These are phyloP conservation scores for Vicugna pacos DNA, from an alignment of 2,113 vertebrate genomes.

Conservation along the genomic window DNA sequence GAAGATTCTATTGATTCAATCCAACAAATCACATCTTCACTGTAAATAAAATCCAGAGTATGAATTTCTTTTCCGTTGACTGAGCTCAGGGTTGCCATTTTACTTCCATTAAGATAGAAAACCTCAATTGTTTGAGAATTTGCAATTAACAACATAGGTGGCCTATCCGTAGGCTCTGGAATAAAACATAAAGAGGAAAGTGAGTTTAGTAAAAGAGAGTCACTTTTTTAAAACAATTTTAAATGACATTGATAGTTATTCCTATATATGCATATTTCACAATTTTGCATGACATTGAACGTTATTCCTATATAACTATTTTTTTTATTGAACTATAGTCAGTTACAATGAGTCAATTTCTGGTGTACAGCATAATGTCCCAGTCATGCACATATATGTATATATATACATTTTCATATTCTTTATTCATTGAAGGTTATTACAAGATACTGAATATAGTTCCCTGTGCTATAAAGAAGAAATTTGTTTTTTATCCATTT, in stretches of 20 bases:
- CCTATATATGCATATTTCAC: neutral
- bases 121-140: conserved; percentile 91
- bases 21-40: conserved; percentile 94
- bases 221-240: neutral
- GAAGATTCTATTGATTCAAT: conserved; percentile 91
- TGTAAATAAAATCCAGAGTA: conserved; percentile 92
- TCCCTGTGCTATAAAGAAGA: too few relatives aligned
- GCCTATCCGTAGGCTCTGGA: conserved; percentile 92
- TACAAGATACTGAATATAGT: too few relatives aligned
- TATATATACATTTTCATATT: too few relatives aligned
- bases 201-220: neutral
- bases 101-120: conserved; percentile 93
- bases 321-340: too few relatives aligned
- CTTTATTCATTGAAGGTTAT: too few relatives aligned
- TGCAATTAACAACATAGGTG: conserved; percentile 92
- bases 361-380: too few relatives aligned
- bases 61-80: conserved; percentile 90
- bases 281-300: too few relatives aligned
- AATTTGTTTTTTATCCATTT: too few relatives aligned
- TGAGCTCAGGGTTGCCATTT: conserved; percentile 85
- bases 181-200: conserved; percentile 69
- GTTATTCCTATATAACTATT: too few relatives aligned
- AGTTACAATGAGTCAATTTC: too few relatives aligned
- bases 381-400: too few relatives aligned
- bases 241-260: neutral